A percentile compares a stretch with the other conserved stretches of the same genome.
Evolutionary conservation across 2,888 invertebrate genomes (phyloP).

Genomic region (Synanthedon myopaeformis): DNA sequence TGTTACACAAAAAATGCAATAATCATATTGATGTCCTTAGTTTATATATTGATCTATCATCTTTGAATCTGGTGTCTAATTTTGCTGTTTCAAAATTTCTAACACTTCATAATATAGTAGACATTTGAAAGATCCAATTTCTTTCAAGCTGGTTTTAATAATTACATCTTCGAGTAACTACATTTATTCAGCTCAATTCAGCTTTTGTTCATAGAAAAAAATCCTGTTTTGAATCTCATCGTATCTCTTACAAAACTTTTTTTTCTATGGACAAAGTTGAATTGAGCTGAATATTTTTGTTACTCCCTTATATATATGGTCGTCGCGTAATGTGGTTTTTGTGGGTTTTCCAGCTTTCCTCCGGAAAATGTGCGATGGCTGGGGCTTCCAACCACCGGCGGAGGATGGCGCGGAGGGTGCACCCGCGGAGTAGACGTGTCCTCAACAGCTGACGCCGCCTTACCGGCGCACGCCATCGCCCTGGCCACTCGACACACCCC

Average conservation of each 20-base stretch:
- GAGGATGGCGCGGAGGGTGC: slow-evolving; percentile 27
- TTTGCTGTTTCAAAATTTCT: slow-evolving; percentile 1
- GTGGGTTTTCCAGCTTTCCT: slow-evolving; percentile 78
- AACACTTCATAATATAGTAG: slow-evolving; percentile 2
- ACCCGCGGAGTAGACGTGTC: slow-evolving; percentile 40
- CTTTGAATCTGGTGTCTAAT: slow-evolving; percentile 11
- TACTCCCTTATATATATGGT: no score
- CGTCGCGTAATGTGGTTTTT: neutral
- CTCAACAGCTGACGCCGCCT: slow-evolving; percentile 14
- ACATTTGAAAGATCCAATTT: neutral
- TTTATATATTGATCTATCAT: slow-evolving; percentile 3
- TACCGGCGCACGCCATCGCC: slow-evolving; percentile 9
- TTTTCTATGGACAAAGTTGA: no score
- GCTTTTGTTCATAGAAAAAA: no score
- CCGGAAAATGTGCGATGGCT: slow-evolving; percentile 84
- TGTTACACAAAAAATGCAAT: no score
- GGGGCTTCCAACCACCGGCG: slow-evolving; percentile 32
- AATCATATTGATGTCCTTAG: neutral
- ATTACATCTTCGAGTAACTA: no score
- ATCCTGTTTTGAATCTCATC: no score
- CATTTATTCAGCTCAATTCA: no score
- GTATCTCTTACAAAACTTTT: no score
- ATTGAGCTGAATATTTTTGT: no score
- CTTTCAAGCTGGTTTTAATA: no score
- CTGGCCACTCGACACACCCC: slow-evolving; percentile 25